Base-by-base conservation (phyloP, 2,888 invertebrate genomes). In the Dynastes tityus region DNA sequence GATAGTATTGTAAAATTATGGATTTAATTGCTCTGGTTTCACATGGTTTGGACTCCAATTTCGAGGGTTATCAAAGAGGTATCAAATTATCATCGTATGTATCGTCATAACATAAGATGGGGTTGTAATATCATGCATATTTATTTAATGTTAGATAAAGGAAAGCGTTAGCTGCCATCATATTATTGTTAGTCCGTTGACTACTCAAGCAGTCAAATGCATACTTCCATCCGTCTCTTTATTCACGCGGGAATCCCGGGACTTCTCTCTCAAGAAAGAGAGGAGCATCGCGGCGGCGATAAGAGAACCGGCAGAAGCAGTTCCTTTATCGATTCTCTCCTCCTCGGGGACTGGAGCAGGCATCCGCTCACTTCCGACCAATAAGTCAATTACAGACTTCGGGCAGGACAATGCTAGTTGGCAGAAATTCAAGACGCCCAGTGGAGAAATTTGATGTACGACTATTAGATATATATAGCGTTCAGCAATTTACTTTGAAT, bases 381-480 rank as follows among this genome's bases (percentile, higher is more conserved):
- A 88, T 88, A 88, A 88, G 88, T 88, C 88, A 88, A 88, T 88
- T 88, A 88, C 87, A 85, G 79, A 77, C 77, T 71, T 79, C 79
- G 87, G 84, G 84, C 84, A 86, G 87, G 86, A 88, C 88, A 88
- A 88, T 87, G 86, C 86, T 85, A 87, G 86, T 88, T 88, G 88
- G 88, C 88, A 87, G 84, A 85, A 86, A 85, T 87, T 88, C 88
- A 88, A 87, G 87, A 86, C 86, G 79, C 79, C 79, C 77, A 77
- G 71, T 58, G 78, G 78, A 73, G 86, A 84, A 80, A 82, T 86
- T 87, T 88, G 88, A 88, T 88, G 87, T 88, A 88, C 85, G 84
- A 82, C 82, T 82, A 82, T 82, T 84, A 86, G 37, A 55, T 32
- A 45, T 71, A 55, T 71, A 87, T 88, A 87, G 86, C 84, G 84